A percentile compares a stretch with the other conserved stretches of the same genome.
phyloP scores from a whole-genome alignment of 2,113 vertebrate genomes.

The Sinocyclocheilus maitianheensis region DNA sequence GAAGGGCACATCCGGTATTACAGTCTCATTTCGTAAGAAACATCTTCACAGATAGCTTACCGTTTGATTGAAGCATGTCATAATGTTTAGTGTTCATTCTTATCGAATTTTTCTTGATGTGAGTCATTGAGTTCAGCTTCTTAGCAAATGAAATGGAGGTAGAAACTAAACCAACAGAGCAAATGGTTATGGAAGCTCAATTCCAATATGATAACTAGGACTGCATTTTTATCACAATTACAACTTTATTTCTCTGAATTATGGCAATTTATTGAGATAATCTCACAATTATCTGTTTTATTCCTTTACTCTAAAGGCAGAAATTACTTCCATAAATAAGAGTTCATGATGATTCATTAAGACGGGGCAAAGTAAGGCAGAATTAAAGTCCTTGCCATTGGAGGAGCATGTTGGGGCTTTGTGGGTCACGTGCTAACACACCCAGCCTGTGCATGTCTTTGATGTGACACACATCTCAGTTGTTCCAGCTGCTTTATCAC shows the following conservation, averaged over 20 bases:
- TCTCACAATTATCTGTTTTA: not conserved
- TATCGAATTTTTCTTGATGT: not conserved
- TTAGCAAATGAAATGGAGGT: not conserved
- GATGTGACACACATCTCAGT: conserved; percentile 44
- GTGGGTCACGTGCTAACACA: conserved; percentile 37
- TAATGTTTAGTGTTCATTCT: not conserved
- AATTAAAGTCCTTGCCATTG: not conserved
- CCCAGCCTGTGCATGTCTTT: conserved; percentile 39
- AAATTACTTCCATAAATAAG: not conserved
- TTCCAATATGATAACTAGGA: not conserved
- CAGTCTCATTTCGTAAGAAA: not conserved
- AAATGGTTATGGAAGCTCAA: not conserved
- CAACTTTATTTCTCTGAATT: not conserved
- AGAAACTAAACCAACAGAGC: not conserved
- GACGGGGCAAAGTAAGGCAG: not conserved
- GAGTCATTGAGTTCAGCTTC: not conserved
- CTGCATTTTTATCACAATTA: not conserved
- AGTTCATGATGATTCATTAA: not conserved
- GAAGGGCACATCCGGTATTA: conserved; percentile 31
- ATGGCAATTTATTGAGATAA: not conserved
- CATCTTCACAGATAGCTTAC: not conserved
- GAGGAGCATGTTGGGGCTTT: conserved; percentile 41
- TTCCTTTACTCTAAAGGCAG: not conserved
- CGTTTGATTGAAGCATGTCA: not conserved
- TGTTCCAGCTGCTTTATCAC: conserved; percentile 40